Percentiles rank a stretch among this genome's conserved stretches.
These are phyloP conservation scores for Boleophthalmus pectinirostris DNA, from an alignment of 2,113 vertebrate genomes.

Conservation along the genomic window DNA sequence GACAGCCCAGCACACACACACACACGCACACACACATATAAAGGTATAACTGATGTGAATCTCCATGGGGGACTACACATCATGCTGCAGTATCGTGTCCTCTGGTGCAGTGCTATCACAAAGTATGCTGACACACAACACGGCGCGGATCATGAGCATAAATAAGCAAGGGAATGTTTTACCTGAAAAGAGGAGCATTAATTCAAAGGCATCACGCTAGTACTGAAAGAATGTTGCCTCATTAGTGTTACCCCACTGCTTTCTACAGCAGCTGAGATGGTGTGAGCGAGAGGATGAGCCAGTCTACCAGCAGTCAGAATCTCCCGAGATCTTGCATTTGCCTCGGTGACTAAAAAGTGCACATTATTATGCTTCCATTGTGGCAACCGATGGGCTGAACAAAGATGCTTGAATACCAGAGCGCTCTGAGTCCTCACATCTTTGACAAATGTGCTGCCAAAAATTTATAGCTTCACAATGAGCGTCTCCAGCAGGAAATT, in stretches of 20 bases:
- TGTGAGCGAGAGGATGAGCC: slow-evolving; percentile 28
- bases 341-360: slow-evolving; percentile 37
- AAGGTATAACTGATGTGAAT: slow-evolving; percentile 38
- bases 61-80: slow-evolving; percentile 43
- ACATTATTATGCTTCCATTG: slow-evolving; percentile 48
- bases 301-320: slow-evolving; percentile 35
- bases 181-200: slow-evolving; percentile 65
- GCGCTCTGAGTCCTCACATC: slow-evolving; percentile 22
- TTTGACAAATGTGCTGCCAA: slow-evolving; percentile 18
- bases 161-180: slow-evolving; percentile 67
- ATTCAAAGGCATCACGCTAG: slow-evolving; percentile 67
- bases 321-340: slow-evolving; percentile 54
- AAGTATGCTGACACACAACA: slow-evolving; percentile 58
- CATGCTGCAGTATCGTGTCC: slow-evolving; percentile 47
- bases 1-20: slow-evolving; percentile 3
- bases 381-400: slow-evolving; percentile 36
- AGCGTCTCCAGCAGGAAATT: slow-evolving; percentile 37
- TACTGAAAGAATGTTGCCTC: slow-evolving; percentile 66
- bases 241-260: slow-evolving; percentile 71
- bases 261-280: slow-evolving; percentile 47
- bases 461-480: slow-evolving; percentile 39
- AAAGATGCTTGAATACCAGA: slow-evolving; percentile 26
- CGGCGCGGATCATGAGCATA: slow-evolving; percentile 58
- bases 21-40: slow-evolving; percentile 20
- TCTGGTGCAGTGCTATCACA: slow-evolving; percentile 51